Evolutionary conservation across 1,140 invertebrate species (phyloP).

Genomic region (Rhyzopertha dominica): DNA sequence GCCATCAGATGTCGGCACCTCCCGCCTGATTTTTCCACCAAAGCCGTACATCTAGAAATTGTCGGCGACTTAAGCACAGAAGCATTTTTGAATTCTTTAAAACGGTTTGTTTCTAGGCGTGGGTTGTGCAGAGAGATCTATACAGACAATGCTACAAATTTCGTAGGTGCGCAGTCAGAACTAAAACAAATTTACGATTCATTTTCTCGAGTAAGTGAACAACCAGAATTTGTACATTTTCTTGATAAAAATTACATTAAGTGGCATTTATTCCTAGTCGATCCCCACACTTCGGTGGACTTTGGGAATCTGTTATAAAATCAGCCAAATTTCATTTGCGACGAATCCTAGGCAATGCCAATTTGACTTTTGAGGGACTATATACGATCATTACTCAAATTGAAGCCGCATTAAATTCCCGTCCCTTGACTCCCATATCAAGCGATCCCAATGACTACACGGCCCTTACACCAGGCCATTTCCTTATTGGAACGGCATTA

Average conservation of each 20-base stretch:
- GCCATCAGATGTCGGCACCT: no score
- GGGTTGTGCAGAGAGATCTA: conserved; percentile 23
- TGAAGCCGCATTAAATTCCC: conserved; percentile 32
- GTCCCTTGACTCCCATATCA: conserved; percentile 35
- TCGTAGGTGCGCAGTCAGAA: conserved; percentile 26
- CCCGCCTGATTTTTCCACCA: conserved; percentile 8
- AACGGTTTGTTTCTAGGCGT: conserved; percentile 29
- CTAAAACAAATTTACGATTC: neutral
- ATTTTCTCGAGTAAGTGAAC: conserved; percentile 15
- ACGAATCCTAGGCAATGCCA: conserved; percentile 24
- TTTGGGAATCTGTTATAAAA: conserved; percentile 24
- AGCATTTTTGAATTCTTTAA: conserved; percentile 25
- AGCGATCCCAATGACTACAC: conserved; percentile 28
- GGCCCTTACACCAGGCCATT: conserved; percentile 39
- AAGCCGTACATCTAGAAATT: conserved; percentile 35
- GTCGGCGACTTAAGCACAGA: conserved; percentile 25
- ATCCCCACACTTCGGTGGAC: conserved; percentile 25
- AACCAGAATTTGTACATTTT: no score
- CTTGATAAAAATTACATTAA: no score
- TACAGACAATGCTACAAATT: conserved; percentile 35
- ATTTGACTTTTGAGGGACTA: conserved; percentile 34
- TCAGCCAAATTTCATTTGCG: conserved; percentile 32
- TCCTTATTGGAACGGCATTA: conserved; percentile 36
- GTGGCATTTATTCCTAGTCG: conserved; percentile 23
- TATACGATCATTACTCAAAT: conserved; percentile 22